Percentiles rank a stretch among this genome's conserved stretches.
These are phyloP conservation scores for Lithophane leautieri DNA, from an alignment of 2,888 invertebrate genomes.

Conservation along the genomic window DNA sequence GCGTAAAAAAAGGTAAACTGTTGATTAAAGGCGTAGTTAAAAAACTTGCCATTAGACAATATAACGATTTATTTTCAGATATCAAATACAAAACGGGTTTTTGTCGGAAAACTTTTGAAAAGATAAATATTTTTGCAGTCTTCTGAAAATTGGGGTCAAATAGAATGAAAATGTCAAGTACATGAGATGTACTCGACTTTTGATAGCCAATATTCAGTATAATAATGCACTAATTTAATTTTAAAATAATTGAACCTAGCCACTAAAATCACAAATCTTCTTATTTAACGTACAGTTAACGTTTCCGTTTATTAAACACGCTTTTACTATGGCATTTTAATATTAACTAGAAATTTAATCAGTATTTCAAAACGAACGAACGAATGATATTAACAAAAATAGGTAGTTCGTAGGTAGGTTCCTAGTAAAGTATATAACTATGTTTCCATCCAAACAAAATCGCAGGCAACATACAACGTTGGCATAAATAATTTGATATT, in stretches of 20 bases:
- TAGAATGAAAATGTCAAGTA: background rate
- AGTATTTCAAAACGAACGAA: too few relatives aligned
- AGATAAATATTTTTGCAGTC: background rate
- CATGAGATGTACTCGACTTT: too few relatives aligned
- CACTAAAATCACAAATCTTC: background rate
- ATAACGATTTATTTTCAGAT: background rate
- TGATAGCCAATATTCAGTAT: too few relatives aligned
- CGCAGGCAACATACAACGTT: background rate
- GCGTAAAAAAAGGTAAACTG: background rate
- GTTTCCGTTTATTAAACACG: background rate
- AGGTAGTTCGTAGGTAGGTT: too few relatives aligned
- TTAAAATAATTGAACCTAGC: background rate
- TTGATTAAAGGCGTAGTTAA: background rate
- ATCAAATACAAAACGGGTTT: background rate
- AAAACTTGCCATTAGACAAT: background rate
- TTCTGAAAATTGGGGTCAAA: background rate
- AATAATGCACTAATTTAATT: background rate
- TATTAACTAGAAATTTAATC: background rate
- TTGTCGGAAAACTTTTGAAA: background rate
- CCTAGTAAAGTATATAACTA: background rate
- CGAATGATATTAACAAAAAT: too few relatives aligned
- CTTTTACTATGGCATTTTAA: background rate
- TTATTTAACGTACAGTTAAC: background rate
- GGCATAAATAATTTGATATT: background rate
- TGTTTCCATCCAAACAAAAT: background rate